These are phyloP conservation scores for Tetragonisca angustula DNA, from an alignment of 2,888 invertebrate species.

Conservation along the genomic window DNA sequence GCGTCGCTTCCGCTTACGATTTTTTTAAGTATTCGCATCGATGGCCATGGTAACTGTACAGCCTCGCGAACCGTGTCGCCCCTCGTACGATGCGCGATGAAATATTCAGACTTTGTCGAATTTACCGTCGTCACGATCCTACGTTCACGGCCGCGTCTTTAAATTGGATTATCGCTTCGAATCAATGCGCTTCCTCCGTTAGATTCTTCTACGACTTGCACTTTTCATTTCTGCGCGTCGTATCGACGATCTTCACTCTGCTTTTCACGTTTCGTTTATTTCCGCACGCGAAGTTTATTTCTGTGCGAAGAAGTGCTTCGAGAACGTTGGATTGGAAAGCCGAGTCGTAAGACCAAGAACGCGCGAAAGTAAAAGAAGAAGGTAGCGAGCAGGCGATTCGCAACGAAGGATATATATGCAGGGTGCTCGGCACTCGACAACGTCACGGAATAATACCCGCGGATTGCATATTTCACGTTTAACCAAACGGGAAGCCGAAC, in stretches of 20 bases:
- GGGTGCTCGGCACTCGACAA: constrained; percentile 17
- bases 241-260: too few relatives aligned
- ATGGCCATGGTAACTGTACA: constrained; percentile 12
- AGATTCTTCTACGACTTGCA: background rate
- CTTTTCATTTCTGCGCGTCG: background rate
- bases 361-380: background rate
- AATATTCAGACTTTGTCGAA: background rate
- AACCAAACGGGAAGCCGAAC: constrained; percentile 28
- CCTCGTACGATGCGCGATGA: background rate
- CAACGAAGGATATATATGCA: background rate
- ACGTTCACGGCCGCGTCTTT: too few relatives aligned
- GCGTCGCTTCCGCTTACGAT: constrained; percentile 25
- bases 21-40: constrained; percentile 31
- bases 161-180: background rate
- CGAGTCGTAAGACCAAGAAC: background rate
- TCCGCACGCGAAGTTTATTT: too few relatives aligned
- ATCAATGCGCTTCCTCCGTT: background rate
- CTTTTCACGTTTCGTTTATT: too few relatives aligned
- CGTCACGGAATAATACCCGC: constrained; percentile 41
- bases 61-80: constrained; percentile 1
- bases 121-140: background rate
- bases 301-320: too few relatives aligned
- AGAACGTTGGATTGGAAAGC: too few relatives aligned
- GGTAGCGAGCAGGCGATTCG: background rate
- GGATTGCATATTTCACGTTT: constrained; percentile 49